Conservation (phyloP, 2,888 invertebrate genomes). For the Kuschelorhynchus macadamiae region DNA sequence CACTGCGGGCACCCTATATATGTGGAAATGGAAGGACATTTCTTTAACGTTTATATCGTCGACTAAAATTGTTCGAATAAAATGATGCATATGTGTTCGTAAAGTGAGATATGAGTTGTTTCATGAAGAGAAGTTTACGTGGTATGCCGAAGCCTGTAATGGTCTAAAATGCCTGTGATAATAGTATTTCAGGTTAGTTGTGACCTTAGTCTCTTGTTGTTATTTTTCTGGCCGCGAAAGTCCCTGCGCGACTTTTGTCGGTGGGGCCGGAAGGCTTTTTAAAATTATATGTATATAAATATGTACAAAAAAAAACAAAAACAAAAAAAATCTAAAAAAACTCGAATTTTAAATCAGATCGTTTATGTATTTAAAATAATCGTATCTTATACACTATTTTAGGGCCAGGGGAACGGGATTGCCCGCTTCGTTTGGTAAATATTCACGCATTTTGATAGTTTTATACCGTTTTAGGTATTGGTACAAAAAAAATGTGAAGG, state of each 20-base stretch:
- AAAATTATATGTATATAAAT: constrained; percentile 66
- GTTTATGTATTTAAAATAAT: constrained; percentile 68
- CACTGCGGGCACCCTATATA: no score
- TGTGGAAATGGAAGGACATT: no score
- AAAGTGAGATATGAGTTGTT: neutral
- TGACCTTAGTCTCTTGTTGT: constrained; percentile 76
- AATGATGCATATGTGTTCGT: no score
- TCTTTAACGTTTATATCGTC: no score
- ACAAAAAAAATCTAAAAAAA: constrained; percentile 61
- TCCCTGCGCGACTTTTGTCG: constrained; percentile 58
- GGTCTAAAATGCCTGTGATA: constrained; percentile 78
- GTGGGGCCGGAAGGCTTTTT: constrained; percentile 66
- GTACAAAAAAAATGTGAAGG: constrained; percentile 46
- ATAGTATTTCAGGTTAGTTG: constrained; percentile 80
- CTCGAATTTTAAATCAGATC: constrained; percentile 68
- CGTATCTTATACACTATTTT: constrained; percentile 67
- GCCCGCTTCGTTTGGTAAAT: constrained; percentile 33
- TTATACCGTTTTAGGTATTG: constrained; percentile 57
- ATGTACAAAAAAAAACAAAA: constrained; percentile 58
- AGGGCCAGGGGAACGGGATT: constrained; percentile 53
- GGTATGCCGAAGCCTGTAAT: constrained; percentile 51
- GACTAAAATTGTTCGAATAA: no score
- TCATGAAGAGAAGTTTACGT: constrained; percentile 4
- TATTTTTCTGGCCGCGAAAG: constrained; percentile 65
- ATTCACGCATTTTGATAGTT: constrained; percentile 44